Percentiles rank a stretch among this genome's conserved stretches.
Conservation (phyloP, 2,113 vertebrate species). For the Penelope pileata region DNA sequence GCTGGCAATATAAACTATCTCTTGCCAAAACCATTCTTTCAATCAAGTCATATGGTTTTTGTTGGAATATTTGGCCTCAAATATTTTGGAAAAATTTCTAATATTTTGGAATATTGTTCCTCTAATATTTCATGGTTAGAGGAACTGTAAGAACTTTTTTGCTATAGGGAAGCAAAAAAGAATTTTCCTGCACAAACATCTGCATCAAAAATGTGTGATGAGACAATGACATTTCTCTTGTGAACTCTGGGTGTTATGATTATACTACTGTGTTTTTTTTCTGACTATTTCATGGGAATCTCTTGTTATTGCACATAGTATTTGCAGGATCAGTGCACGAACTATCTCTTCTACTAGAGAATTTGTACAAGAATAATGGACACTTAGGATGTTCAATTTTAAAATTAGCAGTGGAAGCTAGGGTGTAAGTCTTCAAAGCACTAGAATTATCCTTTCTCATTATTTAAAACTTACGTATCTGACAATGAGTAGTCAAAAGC, state of each 20-base stretch:
- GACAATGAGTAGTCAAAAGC: background rate
- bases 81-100: too few relatives aligned
- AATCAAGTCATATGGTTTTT: background rate
- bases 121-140: background rate
- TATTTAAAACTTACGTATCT: background rate
- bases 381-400: background rate
- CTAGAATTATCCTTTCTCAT: background rate
- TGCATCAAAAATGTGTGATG: background rate
- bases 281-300: background rate
- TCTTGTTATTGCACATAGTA: background rate
- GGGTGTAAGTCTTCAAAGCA: background rate
- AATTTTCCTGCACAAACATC: background rate
- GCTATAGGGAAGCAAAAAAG: background rate
- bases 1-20: background rate
- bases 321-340: background rate
- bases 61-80: background rate
- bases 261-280: background rate
- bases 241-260: background rate
- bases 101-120: too few relatives aligned
- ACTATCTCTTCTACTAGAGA: background rate
- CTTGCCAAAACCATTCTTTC: background rate
- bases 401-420: background rate
- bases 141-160: too few relatives aligned
- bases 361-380: background rate
- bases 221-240: background rate